Evolutionary conservation across 2,113 vertebrate genomes (phyloP), one percentile per base, ranked within the genome.

Genomic region (Pseudorasbora parva): DNA sequence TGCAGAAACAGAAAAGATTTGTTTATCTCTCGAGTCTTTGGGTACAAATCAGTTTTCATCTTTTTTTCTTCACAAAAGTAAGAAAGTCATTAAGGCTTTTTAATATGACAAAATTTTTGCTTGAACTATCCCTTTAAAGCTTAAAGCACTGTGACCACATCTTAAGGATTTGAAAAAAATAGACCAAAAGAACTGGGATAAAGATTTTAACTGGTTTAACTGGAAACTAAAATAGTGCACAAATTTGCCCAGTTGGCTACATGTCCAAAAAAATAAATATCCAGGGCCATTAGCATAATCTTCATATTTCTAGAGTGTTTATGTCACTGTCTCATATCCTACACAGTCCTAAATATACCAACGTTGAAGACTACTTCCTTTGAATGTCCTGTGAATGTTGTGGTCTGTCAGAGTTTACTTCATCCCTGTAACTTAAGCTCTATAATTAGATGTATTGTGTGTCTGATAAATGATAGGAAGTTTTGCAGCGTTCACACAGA

Each of bases 391-490:
- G 10, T 56, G 57, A 77, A n/a, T 54, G 33, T 64, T 68, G 82
- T 30, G 49, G 62, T 79, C 60, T 66, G 41, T 30, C 23, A 30
- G 8, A 21, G 59, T 66, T 66, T 4, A 66, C 25, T 79, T 8
- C 1, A 4, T n/a, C 43, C 25, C 17, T 79, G 78, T 64, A 79
- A 66, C 43, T 49, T 72, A 6, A 60, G 43, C 49, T 72, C 83
- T 66, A 60, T 79, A 73, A 41, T 73, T 54, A 78, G 64, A 15
- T 74, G 69, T 80, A 43, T 81, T 78, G 51, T 80, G 66, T 66
- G 30, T 21, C 25, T 60, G 85, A 86, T 75, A 80, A 81, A 77
- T 57, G 57, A 69, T 77, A 81, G 86, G 54, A 76, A 33, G 41
- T 66, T 59, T 86, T 62, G 9, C 66, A 66, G 51, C n/a, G 27